phyloP scores from a whole-genome alignment of 1,140 invertebrate genomes.

The Antheraea pernyi region DNA sequence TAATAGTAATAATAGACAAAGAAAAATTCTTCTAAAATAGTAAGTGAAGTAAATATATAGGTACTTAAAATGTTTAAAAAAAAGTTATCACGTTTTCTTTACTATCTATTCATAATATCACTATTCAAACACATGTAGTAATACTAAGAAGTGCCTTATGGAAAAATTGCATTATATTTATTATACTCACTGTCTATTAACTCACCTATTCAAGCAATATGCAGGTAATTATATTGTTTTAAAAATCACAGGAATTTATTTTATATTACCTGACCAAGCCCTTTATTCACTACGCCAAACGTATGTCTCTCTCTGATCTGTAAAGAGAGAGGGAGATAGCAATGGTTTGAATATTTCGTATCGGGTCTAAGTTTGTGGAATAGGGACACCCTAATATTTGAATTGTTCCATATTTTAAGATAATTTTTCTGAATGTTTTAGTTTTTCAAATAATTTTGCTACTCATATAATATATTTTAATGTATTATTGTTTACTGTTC shows the following conservation, averaged over 20 bases:
- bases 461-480: too few relatives aligned
- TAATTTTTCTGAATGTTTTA: background rate
- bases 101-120: background rate
- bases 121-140: background rate
- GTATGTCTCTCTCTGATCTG: conserved; percentile 40
- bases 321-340: conserved; percentile 22
- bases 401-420: background rate
- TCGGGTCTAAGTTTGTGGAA: conserved; percentile 43
- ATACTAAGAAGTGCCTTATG: background rate
- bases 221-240: background rate
- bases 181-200: background rate
- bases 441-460: background rate
- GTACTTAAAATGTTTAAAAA: too few relatives aligned
- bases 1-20: too few relatives aligned
- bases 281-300: conserved; percentile 42
- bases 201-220: background rate
- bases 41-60: too few relatives aligned
- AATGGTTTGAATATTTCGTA: conserved; percentile 30
- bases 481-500: too few relatives aligned
- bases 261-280: conserved; percentile 56
- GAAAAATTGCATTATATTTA: background rate
- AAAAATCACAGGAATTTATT: conserved; percentile 21
- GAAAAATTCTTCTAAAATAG: too few relatives aligned
- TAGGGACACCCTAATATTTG: conserved; percentile 29
- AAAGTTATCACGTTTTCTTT: background rate